Evolutionary conservation across 2,888 invertebrate species (phyloP).

Genomic region (Perizoma flavofasciatum): DNA sequence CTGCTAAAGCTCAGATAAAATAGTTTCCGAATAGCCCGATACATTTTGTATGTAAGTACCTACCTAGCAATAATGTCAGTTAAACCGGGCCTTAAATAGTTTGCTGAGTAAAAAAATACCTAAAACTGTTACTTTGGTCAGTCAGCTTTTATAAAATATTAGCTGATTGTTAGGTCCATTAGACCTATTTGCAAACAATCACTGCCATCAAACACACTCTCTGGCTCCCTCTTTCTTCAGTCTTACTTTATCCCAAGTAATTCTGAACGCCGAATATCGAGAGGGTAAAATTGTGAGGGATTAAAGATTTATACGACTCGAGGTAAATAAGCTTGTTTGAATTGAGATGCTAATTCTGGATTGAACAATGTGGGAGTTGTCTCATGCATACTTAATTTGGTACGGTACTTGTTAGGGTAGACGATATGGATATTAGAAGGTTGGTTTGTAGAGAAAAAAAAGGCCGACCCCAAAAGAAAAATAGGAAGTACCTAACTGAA

Average conservation of each 20-base stretch:
- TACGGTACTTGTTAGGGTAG: slow-evolving; percentile 12
- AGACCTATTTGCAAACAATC: neutral
- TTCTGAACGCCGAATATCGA: slow-evolving; percentile 20
- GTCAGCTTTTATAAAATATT: too few relatives aligned
- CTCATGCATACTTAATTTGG: slow-evolving; percentile 28
- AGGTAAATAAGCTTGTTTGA: slow-evolving; percentile 35
- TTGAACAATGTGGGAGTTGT: slow-evolving; percentile 26
- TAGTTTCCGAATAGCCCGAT: too few relatives aligned
- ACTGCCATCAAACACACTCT: neutral
- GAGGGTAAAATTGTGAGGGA: slow-evolving; percentile 27
- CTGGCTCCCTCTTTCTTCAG: neutral
- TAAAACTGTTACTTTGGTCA: too few relatives aligned
- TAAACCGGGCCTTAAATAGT: too few relatives aligned
- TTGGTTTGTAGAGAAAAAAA: too few relatives aligned
- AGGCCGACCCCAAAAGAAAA: too few relatives aligned
- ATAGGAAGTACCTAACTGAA: too few relatives aligned
- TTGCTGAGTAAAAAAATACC: too few relatives aligned
- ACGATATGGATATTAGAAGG: neutral
- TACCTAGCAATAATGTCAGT: too few relatives aligned
- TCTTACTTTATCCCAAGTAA: slow-evolving; percentile 9
- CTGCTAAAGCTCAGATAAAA: too few relatives aligned
- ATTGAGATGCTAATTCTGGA: slow-evolving; percentile 33
- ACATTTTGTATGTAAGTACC: too few relatives aligned
- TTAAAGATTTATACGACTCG: slow-evolving; percentile 48
- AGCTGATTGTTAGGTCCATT: neutral